Evolutionary conservation across 2,797 vertebrate species (phyloP).

Genomic region (Pantherophis vulpinus): DNA sequence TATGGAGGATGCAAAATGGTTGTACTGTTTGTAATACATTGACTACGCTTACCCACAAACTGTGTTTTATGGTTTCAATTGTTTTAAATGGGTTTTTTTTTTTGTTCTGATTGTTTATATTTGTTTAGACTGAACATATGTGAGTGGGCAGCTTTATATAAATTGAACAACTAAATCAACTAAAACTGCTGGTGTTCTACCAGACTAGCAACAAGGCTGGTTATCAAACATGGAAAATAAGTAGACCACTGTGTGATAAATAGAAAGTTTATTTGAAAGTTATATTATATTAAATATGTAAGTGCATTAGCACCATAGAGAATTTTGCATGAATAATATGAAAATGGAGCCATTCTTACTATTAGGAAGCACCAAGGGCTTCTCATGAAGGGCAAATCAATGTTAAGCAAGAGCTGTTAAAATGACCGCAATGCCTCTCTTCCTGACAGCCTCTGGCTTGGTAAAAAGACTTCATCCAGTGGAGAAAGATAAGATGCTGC

Average conservation of each 20-base stretch:
- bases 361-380: conserved; percentile 32
- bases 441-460: conserved; percentile 26
- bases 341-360: conserved; percentile 35
- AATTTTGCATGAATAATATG: not conserved
- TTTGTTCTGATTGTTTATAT: not conserved
- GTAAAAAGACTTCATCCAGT: not conserved
- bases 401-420: conserved; percentile 46
- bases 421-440: conserved; percentile 53
- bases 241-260: not conserved
- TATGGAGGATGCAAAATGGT: not conserved
- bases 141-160: not conserved
- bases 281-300: not conserved
- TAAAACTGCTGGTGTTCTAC: not conserved
- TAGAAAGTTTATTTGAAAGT: not conserved
- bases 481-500: conserved; percentile 43
- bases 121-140: not conserved
- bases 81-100: not conserved
- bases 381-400: conserved; percentile 43
- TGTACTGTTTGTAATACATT: not conserved
- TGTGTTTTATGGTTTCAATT: not conserved
- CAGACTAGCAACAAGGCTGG: not conserved
- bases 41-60: not conserved
- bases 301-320: not conserved
- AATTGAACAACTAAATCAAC: not conserved
- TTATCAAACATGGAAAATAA: not conserved